Evolutionary conservation across 1,140 invertebrate genomes (phyloP), one percentile per base, ranked within the genome.

Genomic region (Drosophila miranda): DNA sequence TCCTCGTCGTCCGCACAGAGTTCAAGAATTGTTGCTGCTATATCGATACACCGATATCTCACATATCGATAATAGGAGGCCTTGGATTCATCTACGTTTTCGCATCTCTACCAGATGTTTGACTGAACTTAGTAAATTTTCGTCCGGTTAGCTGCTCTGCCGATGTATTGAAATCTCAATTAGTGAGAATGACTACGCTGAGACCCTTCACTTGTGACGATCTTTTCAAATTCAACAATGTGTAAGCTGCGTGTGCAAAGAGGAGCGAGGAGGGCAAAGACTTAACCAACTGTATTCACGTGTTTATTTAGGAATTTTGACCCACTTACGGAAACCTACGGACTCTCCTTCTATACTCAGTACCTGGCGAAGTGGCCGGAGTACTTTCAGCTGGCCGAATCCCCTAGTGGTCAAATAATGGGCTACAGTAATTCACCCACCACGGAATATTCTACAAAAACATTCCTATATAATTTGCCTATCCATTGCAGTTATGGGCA

Each of bases 341-440:
- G 97, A 3, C 92, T 99, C 49, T 96, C 97, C 2, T 99, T 99
- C 93, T 99, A 99, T 88, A 96, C 99, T 91, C 97, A 98, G 90
- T 99, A 99, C 92, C 92, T 99, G 78, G 97, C 98, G 6, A 97
- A 98, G 91, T 99, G 98, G 98, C 98, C 98, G n/a, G 98, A 99
- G 92, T 99, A 99, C 92, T 99, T 99, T 91, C 97, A 98, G 93
- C 95, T 99, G 28, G 96, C 97, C 16, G 97, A 99, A 93, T 97
- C 97, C 42, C 96, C 97, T 13, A 96, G 94, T 91, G 98, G 97
- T 4, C 95, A 98, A 92, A 98, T 99, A 45, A 99, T 99, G 97
- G 98, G 98, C 72, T 99, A 99, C 89, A 99, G 98, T 99, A 95
- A 95, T 95, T 95, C 0, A 9, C 3, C 6, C 2, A 38, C 2